A percentile compares a stretch with the other conserved stretches of the same genome.
Conservation (phyloP, 1,140 invertebrate genomes). For the Lepidurus couesii region DNA sequence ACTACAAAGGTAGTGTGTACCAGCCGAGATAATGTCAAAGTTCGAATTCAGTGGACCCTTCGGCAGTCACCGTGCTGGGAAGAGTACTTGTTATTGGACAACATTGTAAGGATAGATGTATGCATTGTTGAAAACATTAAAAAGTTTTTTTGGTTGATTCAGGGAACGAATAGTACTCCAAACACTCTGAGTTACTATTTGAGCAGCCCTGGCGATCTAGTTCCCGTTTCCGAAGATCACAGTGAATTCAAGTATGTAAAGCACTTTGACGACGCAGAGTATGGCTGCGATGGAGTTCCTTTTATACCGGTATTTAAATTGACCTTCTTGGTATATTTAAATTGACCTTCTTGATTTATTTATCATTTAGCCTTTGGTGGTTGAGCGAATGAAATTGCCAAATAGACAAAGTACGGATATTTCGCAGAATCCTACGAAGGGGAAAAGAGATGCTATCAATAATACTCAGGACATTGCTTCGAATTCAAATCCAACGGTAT, state of each 20-base stretch:
- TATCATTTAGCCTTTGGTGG: conserved; percentile 22
- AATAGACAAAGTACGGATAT: not conserved
- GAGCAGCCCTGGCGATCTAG: conserved; percentile 9
- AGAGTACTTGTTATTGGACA: conserved; percentile 43
- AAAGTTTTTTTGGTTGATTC: conserved; percentile 34
- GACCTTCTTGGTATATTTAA: too few species aligned
- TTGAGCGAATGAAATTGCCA: not conserved
- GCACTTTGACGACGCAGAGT: not conserved
- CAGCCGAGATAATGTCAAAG: conserved; percentile 28
- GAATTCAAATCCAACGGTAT: not conserved
- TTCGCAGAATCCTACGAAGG: not conserved
- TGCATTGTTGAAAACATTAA: conserved; percentile 26
- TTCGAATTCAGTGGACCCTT: conserved; percentile 42
- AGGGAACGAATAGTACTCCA: conserved; percentile 41
- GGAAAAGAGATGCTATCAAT: not conserved
- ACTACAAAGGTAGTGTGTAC: conserved; percentile 35
- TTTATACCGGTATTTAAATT: conserved; percentile 20
- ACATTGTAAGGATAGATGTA: conserved; percentile 38
- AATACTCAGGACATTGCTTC: not conserved
- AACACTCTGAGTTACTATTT: conserved; percentile 27
- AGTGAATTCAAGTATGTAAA: conserved; percentile 16
- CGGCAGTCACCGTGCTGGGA: conserved; percentile 44
- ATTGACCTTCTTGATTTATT: too few species aligned
- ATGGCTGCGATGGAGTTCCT: conserved; percentile 16
- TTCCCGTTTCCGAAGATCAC: conserved; percentile 23